Evolutionary conservation across 2,888 invertebrate species (phyloP), one percentile per base, ranked within the genome.

Genomic region (Volucella bombylans): DNA sequence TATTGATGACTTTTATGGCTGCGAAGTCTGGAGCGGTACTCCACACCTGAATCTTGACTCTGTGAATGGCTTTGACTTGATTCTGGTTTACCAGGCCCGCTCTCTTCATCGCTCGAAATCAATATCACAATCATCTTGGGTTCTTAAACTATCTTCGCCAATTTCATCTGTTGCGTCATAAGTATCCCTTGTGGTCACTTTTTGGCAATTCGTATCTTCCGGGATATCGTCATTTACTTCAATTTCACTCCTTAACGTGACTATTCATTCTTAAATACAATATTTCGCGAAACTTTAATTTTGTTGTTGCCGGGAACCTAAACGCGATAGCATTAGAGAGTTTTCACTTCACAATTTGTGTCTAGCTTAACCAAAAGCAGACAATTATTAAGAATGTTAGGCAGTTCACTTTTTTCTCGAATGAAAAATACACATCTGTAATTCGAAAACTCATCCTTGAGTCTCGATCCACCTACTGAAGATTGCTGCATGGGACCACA

Each of bases 381-480:
- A 38, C 11, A 55, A 38, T 12, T 55, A 4, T 31, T 38, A 31
- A 55, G 31, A 3, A 38, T 15, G 18, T n/a, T 15, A 52, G 15
- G 10, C 18, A 15, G 15, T 15, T 52, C 1, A 15, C 15, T 15
- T 15, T 52, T 52, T 15, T 52, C 52, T 6, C 18, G 3, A 15
- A 52, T 15, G 10, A 52, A 52, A 15, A 23, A 54, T 9, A 57
- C 38, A 57, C 1, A 31, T 57, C 4, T 57, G 4, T 12, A 57
- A n/a, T 57, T 2, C n/a, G n/a, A 39, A 3, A 38, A 55, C 12
- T 55, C 55, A 12, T 55, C 31, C 31, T 55, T 55, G n/a, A 38
- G 38, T 54, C 31, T 23, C 12, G 54, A 54, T 54, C 54, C 54
- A 31, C 54, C 31, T 10, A 11, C 23, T 23, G 54, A 54, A 18